A percentile compares a stretch with the other conserved stretches of the same genome.
Evolutionary conservation across 2,888 invertebrate species (phyloP).

Genomic region (Bombylius discolor): DNA sequence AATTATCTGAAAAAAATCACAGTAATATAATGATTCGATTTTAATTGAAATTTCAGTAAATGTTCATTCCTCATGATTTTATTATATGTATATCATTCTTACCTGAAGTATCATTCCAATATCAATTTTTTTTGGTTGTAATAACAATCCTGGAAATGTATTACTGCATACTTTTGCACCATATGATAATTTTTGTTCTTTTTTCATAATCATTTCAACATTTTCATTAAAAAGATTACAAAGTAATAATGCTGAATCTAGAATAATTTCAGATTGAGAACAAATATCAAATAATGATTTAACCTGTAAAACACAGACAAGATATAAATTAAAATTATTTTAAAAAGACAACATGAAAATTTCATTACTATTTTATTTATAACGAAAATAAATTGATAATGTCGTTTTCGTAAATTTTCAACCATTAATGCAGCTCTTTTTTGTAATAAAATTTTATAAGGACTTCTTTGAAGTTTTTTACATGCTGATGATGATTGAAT

Average conservation of each 20-base stretch:
- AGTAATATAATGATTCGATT: background rate
- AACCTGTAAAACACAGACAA: slow-evolving; percentile 6
- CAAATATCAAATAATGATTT: slow-evolving; percentile 15
- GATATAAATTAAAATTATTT: background rate
- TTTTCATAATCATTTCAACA: slow-evolving; percentile 10
- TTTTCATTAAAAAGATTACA: slow-evolving; percentile 13
- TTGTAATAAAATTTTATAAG: slow-evolving; percentile 28
- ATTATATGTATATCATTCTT: no score
- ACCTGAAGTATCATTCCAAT: slow-evolving; percentile 63
- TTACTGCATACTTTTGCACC: slow-evolving; percentile 50
- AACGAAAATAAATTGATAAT: slow-evolving; percentile 31
- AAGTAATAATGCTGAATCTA: slow-evolving; percentile 14
- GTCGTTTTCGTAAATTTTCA: slow-evolving; percentile 14
- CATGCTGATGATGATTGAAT: slow-evolving; percentile 9
- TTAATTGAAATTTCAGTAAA: background rate
- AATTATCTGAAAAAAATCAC: slow-evolving; percentile 22
- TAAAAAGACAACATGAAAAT: background rate
- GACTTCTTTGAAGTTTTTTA: slow-evolving; percentile 32
- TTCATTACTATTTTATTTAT: slow-evolving; percentile 28
- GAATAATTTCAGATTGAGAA: slow-evolving; percentile 10
- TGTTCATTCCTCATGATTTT: background rate
- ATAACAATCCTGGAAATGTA: slow-evolving; percentile 57
- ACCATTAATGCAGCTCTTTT: slow-evolving; percentile 14
- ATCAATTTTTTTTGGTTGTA: slow-evolving; percentile 57
- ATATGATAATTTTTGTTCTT: slow-evolving; percentile 7